Percentiles rank a stretch among this genome's conserved stretches.
phyloP scores from a whole-genome alignment of 2,797 vertebrate genomes.

The Synaphobranchus kaupii region DNA sequence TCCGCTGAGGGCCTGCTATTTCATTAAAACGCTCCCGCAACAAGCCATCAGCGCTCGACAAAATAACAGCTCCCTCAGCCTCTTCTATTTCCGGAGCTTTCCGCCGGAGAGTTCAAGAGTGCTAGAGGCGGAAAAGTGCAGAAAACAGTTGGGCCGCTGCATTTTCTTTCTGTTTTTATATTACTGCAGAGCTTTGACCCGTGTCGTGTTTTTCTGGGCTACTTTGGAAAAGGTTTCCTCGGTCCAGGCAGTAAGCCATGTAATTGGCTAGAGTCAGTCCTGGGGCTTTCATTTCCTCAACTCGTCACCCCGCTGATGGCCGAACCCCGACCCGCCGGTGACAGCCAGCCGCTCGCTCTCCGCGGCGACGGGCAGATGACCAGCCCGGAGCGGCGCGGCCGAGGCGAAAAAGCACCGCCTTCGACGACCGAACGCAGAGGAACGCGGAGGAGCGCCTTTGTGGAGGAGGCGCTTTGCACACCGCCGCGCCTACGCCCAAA shows the following conservation, averaged over 20 bases:
- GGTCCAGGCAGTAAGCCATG: constrained; percentile 31
- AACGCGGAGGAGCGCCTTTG: no score
- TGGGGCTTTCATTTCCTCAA: constrained; percentile 43
- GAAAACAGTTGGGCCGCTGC: constrained; percentile 27
- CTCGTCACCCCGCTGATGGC: constrained; percentile 35
- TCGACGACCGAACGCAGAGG: neutral
- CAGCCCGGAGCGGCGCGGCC: neutral
- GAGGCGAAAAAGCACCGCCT: neutral
- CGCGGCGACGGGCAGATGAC: constrained; percentile 14
- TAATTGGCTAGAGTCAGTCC: constrained; percentile 46
- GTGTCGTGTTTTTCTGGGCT: constrained; percentile 40
- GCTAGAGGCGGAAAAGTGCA: constrained; percentile 15
- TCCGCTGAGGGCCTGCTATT: constrained; percentile 42
- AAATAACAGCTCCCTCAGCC: constrained; percentile 41
- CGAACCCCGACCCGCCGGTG: constrained; percentile 15
- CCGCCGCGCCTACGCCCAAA: neutral
- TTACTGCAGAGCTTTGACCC: constrained; percentile 33
- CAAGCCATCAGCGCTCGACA: constrained; percentile 38
- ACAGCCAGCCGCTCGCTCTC: constrained; percentile 5
- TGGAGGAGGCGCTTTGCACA: neutral
- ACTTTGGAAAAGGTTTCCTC: constrained; percentile 38
- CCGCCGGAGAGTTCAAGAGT: constrained; percentile 33
- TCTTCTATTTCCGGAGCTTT: constrained; percentile 38
- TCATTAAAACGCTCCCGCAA: constrained; percentile 44
- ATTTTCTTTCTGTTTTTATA: constrained; percentile 2